Evolutionary conservation across 2,888 invertebrate genomes (phyloP).

Genomic region (Heliconius aoede): DNA sequence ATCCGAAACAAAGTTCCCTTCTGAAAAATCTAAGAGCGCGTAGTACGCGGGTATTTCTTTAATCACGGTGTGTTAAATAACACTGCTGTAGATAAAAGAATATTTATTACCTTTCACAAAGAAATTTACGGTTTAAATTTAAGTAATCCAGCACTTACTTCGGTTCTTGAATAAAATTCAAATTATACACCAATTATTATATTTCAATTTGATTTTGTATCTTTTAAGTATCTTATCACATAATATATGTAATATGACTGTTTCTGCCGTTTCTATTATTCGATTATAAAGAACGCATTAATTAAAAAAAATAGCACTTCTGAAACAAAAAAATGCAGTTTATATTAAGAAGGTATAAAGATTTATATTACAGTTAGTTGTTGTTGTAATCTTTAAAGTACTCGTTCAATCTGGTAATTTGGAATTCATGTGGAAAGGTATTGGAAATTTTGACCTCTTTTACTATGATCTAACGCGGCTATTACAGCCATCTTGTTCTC

Average conservation of each 20-base stretch:
- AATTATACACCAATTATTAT: constrained; percentile 2
- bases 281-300: too few relatives aligned
- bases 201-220: neutral
- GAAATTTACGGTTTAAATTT: constrained; percentile 33
- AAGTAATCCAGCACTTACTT: constrained; percentile 19
- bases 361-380: constrained; percentile 24
- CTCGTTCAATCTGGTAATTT: constrained; percentile 45
- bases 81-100: constrained; percentile 16
- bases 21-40: constrained; percentile 24
- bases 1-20: constrained; percentile 40
- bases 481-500: constrained; percentile 54
- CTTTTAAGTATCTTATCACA: too few relatives aligned
- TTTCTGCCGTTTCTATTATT: too few relatives aligned
- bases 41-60: constrained; percentile 39
- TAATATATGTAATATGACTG: too few relatives aligned
- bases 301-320: neutral
- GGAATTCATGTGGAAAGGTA: constrained; percentile 64
- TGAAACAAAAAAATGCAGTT: neutral
- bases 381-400: constrained; percentile 33
- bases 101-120: constrained; percentile 24
- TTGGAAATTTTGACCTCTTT: constrained; percentile 60
- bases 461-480: constrained; percentile 57
- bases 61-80: constrained; percentile 27
- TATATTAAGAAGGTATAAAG: constrained; percentile 29
- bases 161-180: constrained; percentile 14